Evolutionary conservation across 2,113 vertebrate genomes (phyloP).

Genomic region (Heteronetta atricapilla): DNA sequence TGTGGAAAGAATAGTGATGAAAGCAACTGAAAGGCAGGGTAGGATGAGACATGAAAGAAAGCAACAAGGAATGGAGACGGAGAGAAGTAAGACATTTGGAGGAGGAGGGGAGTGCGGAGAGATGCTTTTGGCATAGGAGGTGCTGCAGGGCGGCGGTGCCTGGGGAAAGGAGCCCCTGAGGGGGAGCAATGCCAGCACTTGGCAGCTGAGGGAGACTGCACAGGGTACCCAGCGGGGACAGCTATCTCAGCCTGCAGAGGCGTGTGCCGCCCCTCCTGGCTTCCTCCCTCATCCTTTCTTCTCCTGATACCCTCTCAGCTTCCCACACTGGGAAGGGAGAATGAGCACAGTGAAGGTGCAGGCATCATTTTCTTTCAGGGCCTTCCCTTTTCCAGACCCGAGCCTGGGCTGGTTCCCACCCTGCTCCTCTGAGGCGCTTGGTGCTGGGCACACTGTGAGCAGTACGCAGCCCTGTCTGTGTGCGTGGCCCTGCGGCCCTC

Average conservation of each 20-base stretch:
- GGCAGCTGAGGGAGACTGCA: neutral
- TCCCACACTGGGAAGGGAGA: neutral
- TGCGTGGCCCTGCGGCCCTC: neutral
- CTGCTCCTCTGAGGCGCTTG: neutral
- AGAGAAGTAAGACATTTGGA: neutral
- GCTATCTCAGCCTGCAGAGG: neutral
- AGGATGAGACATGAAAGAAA: neutral
- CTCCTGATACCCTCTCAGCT: neutral
- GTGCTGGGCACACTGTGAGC: too few species aligned
- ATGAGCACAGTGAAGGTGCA: too few species aligned
- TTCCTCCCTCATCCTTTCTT: neutral
- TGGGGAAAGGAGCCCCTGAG: neutral
- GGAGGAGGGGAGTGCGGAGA: neutral
- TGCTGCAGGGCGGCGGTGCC: neutral
- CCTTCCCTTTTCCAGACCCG: neutral
- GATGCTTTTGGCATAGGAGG: fast-evolving
- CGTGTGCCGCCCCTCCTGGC: neutral
- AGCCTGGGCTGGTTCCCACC: neutral
- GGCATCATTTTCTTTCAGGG: neutral
- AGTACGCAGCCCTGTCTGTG: too few species aligned
- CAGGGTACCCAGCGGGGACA: neutral
- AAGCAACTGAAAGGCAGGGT: neutral
- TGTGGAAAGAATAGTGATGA: neutral
- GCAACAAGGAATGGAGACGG: neutral
- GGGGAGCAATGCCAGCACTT: neutral